Evolutionary conservation across 1,140 invertebrate species (phyloP), one percentile per base, ranked within the genome.

Genomic region (Sminthurides bifidus): DNA sequence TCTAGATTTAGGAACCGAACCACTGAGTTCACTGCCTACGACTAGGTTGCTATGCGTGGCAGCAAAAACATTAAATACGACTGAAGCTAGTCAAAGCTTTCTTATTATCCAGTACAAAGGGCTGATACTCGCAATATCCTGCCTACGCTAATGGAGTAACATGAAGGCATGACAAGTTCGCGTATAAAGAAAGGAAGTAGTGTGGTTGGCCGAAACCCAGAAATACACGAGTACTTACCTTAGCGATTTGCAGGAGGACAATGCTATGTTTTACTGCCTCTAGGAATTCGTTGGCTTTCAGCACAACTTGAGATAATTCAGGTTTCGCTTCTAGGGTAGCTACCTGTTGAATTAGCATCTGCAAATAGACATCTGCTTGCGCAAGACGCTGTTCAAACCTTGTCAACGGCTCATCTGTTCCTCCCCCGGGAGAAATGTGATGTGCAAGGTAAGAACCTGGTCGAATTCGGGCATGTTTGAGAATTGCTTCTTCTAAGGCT

Each of bases 191-290:
- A n/a, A n/a, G n/a, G n/a, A n/a, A n/a, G n/a, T n/a, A n/a, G n/a
- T n/a, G n/a, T n/a, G n/a, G n/a, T n/a, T n/a, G n/a, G n/a, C n/a
- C n/a, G n/a, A n/a, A n/a, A n/a, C n/a, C n/a, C n/a, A n/a, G n/a
- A n/a, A n/a, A n/a, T n/a, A n/a, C n/a, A n/a, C n/a, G n/a, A n/a
- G n/a, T n/a, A n/a, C 10, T 68, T 79, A 91, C 88, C 81, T 97
- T 97, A 58, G 91, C 87, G 72, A 96, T 95, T 81, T 97, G 92
- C 65, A 98, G 76, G 65, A 92, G 81, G 54, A 96, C 90, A 75
- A 98, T 96, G 60, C 91, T 87, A 77, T 96, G 92, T 75, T 97
- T 97, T 61, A 97, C 87, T 63, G 87, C 83, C 74, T 92, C 88
- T 69, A 92, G 76, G 81, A 92, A 87, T 59, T 78, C 80, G 49